phyloP scores from a whole-genome alignment of 64 coral and sea anemone genomes.

The Orbicella faveolata region DNA sequence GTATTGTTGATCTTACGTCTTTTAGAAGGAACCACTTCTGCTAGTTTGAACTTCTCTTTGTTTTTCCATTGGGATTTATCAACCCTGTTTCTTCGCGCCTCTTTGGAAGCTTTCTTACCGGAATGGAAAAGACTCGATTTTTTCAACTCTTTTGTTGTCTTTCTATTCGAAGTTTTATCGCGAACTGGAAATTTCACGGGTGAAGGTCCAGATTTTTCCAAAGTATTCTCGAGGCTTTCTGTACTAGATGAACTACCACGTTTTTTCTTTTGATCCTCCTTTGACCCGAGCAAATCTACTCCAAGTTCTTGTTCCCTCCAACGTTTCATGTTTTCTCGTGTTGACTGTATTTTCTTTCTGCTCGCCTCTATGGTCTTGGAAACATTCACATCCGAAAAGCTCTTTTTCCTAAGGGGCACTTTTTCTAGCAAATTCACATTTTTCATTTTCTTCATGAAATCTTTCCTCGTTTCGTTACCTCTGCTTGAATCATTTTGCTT shows the following conservation, averaged over 20 bases:
- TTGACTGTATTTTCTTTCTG: slow-evolving; percentile 67
- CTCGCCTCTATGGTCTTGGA: slow-evolving; percentile 70
- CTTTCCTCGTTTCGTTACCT: slow-evolving; percentile 15
- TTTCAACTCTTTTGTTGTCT: slow-evolving; percentile 74
- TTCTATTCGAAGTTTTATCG: neutral
- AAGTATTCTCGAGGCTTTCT: neutral
- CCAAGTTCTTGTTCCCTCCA: slow-evolving; percentile 58
- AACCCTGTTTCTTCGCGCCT: slow-evolving; percentile 27
- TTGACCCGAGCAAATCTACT: neutral
- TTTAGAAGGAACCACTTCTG: slow-evolving; percentile 16
- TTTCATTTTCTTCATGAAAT: slow-evolving; percentile 52
- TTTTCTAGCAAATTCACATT: slow-evolving; percentile 40
- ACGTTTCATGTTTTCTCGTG: slow-evolving; percentile 69
- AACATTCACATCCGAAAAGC: slow-evolving; percentile 68
- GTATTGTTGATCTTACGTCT: neutral
- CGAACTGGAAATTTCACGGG: neutral
- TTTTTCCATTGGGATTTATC: slow-evolving; percentile 8
- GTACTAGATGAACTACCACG: neutral
- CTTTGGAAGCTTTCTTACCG: slow-evolving; percentile 15
- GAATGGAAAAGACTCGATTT: slow-evolving; percentile 48
- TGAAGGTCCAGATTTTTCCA: neutral
- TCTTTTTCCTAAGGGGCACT: slow-evolving; percentile 44
- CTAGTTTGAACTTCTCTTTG: slow-evolving; percentile 6
- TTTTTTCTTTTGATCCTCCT: neutral
- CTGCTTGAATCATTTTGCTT: neutral